Evolutionary conservation across 2,888 invertebrate species (phyloP).

Genomic region (Cantharis lateralis): DNA sequence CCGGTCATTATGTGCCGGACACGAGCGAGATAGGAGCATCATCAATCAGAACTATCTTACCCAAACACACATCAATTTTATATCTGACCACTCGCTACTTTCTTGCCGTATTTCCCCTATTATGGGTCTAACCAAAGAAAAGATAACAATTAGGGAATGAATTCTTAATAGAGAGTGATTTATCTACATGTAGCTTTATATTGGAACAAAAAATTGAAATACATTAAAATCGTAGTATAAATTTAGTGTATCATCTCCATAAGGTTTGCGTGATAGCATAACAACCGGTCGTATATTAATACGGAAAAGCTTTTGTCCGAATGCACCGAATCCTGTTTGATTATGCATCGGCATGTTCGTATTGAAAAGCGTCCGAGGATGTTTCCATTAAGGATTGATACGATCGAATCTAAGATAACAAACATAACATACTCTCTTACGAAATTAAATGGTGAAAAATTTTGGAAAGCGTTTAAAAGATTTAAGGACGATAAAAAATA

Average conservation of each 20-base stretch:
- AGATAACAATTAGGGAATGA: slow-evolving; percentile 27
- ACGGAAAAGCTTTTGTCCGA: slow-evolving; percentile 43
- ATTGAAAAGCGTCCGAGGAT: slow-evolving; percentile 30
- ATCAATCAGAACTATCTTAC: slow-evolving; percentile 55
- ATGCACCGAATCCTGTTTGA: slow-evolving; percentile 49
- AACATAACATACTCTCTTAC: not conserved
- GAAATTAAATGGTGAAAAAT: not conserved
- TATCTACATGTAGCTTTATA: slow-evolving; percentile 1
- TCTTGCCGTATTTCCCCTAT: slow-evolving; percentile 29
- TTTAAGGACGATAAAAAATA: slow-evolving; percentile 17
- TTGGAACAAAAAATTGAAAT: not conserved
- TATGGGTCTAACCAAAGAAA: slow-evolving; percentile 21
- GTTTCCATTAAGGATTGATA: slow-evolving; percentile 17
- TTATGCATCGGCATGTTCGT: slow-evolving; percentile 50
- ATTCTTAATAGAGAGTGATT: slow-evolving; percentile 21
- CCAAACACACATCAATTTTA: slow-evolving; percentile 47
- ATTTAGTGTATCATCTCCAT: slow-evolving; percentile 10
- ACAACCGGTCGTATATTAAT: slow-evolving; percentile 22
- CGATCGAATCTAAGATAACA: slow-evolving; percentile 3
- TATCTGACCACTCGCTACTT: slow-evolving; percentile 31
- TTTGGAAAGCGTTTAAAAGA: slow-evolving; percentile 5
- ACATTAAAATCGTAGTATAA: not conserved
- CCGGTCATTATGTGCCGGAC: slow-evolving; percentile 53
- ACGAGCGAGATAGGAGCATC: slow-evolving; percentile 51
- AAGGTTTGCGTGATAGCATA: slow-evolving; percentile 24